A percentile compares a stretch with the other conserved stretches of the same genome.
These are phyloP conservation scores for Plebejus melissa DNA, from an alignment of 2,888 invertebrate species.

Conservation along the genomic window DNA sequence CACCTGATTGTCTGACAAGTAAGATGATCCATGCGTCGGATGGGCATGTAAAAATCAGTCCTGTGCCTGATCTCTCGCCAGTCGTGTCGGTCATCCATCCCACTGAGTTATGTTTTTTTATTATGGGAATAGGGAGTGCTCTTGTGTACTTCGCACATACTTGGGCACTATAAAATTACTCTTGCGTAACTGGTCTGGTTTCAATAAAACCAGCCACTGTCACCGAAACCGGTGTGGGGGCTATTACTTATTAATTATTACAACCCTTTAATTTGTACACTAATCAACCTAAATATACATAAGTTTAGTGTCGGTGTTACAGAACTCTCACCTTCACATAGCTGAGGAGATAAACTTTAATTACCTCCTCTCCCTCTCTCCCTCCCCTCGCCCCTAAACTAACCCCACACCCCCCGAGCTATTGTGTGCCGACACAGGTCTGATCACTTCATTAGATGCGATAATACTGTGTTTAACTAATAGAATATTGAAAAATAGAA, in stretches of 20 bases:
- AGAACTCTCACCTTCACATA: background rate
- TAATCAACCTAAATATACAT: background rate
- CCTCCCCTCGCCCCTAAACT: background rate
- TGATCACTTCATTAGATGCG: conserved; percentile 14
- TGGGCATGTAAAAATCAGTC: too few species aligned
- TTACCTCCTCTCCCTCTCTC: background rate
- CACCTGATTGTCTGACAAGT: too few species aligned
- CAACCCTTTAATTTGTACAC: background rate
- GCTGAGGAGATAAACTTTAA: conserved; percentile 21
- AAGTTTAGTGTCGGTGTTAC: background rate
- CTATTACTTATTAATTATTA: background rate
- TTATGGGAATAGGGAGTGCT: too few species aligned
- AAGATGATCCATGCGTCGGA: too few species aligned
- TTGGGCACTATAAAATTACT: too few species aligned
- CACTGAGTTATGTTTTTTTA: too few species aligned
- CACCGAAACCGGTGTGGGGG: too few species aligned
- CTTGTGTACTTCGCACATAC: too few species aligned
- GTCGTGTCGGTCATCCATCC: too few species aligned
- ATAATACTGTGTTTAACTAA: background rate
- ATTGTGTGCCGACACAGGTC: conserved; percentile 1
- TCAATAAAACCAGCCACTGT: too few species aligned
- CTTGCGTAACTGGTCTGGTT: too few species aligned
- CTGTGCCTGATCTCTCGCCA: too few species aligned
- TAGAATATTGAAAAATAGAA: background rate
- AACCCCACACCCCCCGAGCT: background rate